Base-by-base conservation (phyloP, 1,140 invertebrate species). In the Heliconius hewitsoni region DNA sequence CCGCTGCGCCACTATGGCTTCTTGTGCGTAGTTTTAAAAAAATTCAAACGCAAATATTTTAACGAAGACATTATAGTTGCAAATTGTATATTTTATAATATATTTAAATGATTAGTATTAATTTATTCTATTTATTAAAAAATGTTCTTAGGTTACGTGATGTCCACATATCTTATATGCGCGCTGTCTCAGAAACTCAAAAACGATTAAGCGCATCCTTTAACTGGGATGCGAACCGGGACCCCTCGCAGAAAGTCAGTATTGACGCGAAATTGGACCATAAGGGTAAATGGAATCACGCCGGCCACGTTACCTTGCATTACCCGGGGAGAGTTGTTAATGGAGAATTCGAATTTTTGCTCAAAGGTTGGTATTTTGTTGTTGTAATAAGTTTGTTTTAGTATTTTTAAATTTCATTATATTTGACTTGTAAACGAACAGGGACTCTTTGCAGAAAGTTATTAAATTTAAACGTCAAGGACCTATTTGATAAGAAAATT, bases 171-270 rank as follows among this genome's bases (percentile, higher is more conserved):
- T 95, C 95, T 1, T 90, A 96, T 73, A 96, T 95, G 42, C 95
- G 96, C 1, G 92, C 96, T 8, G 95, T 96, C 78, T 95, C 95
- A 34, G 87, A 93, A 0, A 86, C 92, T 27, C 95, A 95, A 23
- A 97, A 97, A 85, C 96, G 96, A 74, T 91, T 96, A 5, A 96
- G 96, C 1, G 89, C 97, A 0, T 96, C 97, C 78, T 85, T 98
- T 0, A 97, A 97, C 84, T 98, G 97, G 97, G 97, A 98, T 86
- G 97, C 97, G 0, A 98, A 97, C 91, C 95, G 97, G 13, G 97
- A 98, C 94, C 97, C 97, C 0, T 96, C 96, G 60, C 95, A 97
- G 84, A 96, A 97, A 86, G 88, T 97, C 16, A 94, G 95, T 42
- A 90, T 96, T 0, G 95, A 95, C 71, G 88, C 96, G 1, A 95